Evolutionary conservation across 2,797 vertebrate species (phyloP).

Genomic region (Manis javanica): DNA sequence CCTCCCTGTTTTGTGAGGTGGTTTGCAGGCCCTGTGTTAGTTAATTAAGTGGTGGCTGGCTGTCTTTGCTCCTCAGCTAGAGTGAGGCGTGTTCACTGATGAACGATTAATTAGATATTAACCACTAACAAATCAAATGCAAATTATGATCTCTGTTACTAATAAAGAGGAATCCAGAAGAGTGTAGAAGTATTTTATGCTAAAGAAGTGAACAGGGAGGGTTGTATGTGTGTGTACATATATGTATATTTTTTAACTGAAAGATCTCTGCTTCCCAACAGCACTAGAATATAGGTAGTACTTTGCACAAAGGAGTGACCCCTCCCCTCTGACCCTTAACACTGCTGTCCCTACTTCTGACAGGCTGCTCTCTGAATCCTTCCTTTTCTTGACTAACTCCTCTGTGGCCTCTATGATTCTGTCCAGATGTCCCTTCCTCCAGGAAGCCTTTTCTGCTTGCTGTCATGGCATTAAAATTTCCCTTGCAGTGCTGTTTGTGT

Average conservation of each 20-base stretch:
- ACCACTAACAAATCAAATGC: background rate
- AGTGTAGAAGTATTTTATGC: background rate
- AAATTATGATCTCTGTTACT: background rate
- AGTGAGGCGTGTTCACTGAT: background rate
- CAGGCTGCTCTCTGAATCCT: accelerated
- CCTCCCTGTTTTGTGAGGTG: background rate
- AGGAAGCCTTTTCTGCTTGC: background rate
- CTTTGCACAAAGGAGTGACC: background rate
- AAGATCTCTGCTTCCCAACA: background rate
- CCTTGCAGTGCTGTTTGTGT: background rate
- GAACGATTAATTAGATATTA: background rate
- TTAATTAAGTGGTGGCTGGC: accelerated
- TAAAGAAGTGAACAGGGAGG: background rate
- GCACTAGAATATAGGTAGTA: background rate
- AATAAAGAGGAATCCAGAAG: background rate
- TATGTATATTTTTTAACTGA: background rate
- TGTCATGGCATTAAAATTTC: background rate
- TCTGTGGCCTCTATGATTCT: background rate
- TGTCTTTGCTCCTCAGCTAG: background rate
- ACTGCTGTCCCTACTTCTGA: accelerated
- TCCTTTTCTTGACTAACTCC: background rate
- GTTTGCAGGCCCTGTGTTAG: accelerated
- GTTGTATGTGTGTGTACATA: background rate
- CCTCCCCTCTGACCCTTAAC: background rate
- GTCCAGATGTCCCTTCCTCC: background rate